Evolutionary conservation across 2,888 invertebrate genomes (phyloP).

Genomic region (Eristalis intricaria): DNA sequence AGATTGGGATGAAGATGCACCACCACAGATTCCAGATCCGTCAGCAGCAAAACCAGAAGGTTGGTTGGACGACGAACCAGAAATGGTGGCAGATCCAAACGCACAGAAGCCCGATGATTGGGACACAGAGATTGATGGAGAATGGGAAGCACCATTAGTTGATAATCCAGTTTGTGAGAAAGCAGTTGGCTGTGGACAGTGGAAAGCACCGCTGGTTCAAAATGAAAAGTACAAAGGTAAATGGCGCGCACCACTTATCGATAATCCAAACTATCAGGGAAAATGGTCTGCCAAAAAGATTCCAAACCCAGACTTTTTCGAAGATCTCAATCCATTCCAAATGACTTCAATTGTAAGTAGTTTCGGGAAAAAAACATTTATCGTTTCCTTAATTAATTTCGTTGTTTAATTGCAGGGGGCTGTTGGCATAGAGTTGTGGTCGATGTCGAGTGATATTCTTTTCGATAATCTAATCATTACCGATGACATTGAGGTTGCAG

Average conservation of each 20-base stretch:
- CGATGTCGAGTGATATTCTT: slow-evolving; percentile 96
- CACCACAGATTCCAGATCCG: slow-evolving; percentile 93
- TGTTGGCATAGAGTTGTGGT: slow-evolving; percentile 98
- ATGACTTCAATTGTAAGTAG: slow-evolving; percentile 94
- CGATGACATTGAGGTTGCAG: slow-evolving; percentile 89
- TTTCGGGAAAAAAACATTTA: not conserved
- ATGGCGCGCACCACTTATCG: slow-evolving; percentile 94
- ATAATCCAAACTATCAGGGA: slow-evolving; percentile 97
- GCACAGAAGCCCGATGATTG: slow-evolving; percentile 96
- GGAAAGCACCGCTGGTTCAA: slow-evolving; percentile 91
- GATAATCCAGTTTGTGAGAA: slow-evolving; percentile 92
- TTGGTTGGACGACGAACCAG: slow-evolving; percentile 96
- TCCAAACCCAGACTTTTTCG: slow-evolving; percentile 95
- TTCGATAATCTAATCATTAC: slow-evolving; percentile 98
- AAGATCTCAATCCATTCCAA: slow-evolving; percentile 93
- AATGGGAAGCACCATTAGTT: slow-evolving; percentile 97
- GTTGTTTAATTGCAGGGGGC: slow-evolving; percentile 86
- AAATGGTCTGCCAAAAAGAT: slow-evolving; percentile 95
- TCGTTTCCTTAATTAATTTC: not conserved
- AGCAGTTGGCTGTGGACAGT: slow-evolving; percentile 94
- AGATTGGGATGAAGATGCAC: slow-evolving; percentile 98
- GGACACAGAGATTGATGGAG: slow-evolving; percentile 99
- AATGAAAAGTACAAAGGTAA: slow-evolving; percentile 96
- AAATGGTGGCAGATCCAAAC: slow-evolving; percentile 92
- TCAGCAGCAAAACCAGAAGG: slow-evolving; percentile 92